phyloP scores from a whole-genome alignment of 2,888 invertebrate species.

The Omphaloscelis lunosa region DNA sequence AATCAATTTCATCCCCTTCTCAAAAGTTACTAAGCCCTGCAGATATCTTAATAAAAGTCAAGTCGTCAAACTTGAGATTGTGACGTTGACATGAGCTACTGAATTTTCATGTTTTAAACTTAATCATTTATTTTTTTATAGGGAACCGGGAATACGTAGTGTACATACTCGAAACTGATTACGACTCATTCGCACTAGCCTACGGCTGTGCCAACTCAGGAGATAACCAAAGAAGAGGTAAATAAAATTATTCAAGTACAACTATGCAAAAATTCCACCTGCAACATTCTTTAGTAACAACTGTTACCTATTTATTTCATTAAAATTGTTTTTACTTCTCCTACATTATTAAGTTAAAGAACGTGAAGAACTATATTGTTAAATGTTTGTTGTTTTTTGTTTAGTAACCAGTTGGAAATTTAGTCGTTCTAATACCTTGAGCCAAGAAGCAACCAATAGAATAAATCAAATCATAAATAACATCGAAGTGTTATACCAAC shows the following conservation, averaged over 20 bases:
- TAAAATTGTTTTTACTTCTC: background rate
- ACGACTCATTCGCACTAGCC: constrained; percentile 90
- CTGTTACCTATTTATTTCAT: too few relatives aligned
- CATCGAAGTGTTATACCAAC: constrained; percentile 71
- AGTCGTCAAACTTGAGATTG: background rate
- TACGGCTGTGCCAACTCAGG: constrained; percentile 90
- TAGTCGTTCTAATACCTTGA: constrained; percentile 72
- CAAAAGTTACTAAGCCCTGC: background rate
- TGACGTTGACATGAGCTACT: too few relatives aligned
- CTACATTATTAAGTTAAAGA: too few relatives aligned
- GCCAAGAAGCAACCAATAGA: constrained; percentile 59
- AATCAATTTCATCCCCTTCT: background rate
- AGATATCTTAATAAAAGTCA: background rate
- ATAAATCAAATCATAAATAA: constrained; percentile 69
- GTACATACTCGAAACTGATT: constrained; percentile 87
- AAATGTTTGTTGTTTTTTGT: background rate
- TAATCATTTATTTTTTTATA: constrained; percentile 4
- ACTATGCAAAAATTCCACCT: background rate
- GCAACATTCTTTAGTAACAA: background rate
- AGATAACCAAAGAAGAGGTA: constrained; percentile 81
- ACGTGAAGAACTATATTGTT: fast-evolving
- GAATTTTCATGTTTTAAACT: background rate
- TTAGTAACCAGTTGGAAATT: constrained; percentile 81
- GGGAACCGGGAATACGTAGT: constrained; percentile 1
- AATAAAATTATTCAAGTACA: constrained; percentile 32